phyloP scores from a whole-genome alignment of 2,888 invertebrate genomes.

The Eupithecia subumbrata region DNA sequence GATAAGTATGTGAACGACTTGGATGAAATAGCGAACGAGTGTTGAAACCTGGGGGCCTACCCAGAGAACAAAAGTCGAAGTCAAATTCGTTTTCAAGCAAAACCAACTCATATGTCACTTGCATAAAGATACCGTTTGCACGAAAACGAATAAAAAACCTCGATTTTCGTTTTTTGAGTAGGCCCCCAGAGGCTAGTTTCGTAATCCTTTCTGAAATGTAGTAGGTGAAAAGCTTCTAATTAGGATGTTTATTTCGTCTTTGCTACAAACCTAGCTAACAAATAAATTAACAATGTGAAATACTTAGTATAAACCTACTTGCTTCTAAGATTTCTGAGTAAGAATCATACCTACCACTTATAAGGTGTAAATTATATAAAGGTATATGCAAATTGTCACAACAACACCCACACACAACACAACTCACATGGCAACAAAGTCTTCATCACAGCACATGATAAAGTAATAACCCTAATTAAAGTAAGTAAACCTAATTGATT shows the following conservation, averaged over 20 bases:
- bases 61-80: too few relatives aligned
- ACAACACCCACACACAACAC: background rate
- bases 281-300: background rate
- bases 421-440: background rate
- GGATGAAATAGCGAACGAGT: background rate
- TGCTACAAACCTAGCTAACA: background rate
- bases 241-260: background rate
- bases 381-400: background rate
- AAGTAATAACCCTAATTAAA: constrained; percentile 27
- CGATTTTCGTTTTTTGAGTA: too few relatives aligned
- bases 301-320: background rate
- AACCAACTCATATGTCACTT: too few relatives aligned
- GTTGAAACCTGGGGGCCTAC: background rate
- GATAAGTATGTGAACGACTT: constrained; percentile 6
- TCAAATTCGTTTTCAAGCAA: too few relatives aligned
- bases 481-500: constrained; percentile 66
- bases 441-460: background rate
- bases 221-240: background rate
- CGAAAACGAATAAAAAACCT: too few relatives aligned
- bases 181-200: too few relatives aligned
- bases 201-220: background rate
- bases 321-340: background rate
- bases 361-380: background rate
- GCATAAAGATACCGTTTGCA: background rate
- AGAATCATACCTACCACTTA: background rate